Evolutionary conservation across 1,140 invertebrate genomes (phyloP), one percentile per base, ranked within the genome.

Genomic region (Leptopilina boulardi): DNA sequence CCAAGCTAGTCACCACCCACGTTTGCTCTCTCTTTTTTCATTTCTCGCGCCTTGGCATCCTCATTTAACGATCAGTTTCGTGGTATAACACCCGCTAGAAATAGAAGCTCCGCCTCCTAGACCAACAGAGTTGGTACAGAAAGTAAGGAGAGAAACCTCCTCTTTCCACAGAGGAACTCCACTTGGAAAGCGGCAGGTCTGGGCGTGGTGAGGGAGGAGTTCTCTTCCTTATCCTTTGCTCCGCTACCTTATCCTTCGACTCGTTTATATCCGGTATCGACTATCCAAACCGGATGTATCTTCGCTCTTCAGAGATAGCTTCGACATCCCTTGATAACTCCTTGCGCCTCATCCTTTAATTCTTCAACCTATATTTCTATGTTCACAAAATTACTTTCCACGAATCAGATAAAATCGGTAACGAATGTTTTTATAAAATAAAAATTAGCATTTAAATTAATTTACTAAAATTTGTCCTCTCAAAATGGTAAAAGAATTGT

Each of bases 31-130:
- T 38, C 13, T 72, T 34, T 73, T 66, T 34, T 47, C 10, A 11
- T 51, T 42, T 30, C 18, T 75, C 18, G 34, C 42, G 54, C 42
- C 73, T 71, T 47, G 71, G 41, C 71, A 26, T 18, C 73, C 13
- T 81, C 80, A 26, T 76, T 84, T 82, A 82, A 84, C 84, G 84
- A 83, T 77, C 80, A 76, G 75, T 72, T 70, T 70, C 76, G 76
- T 80, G 77, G 73, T 75, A 77, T 44, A 54, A 30, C 56, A 44
- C 74, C 70, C 73, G 77, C 86, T 89, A 90, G 89, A 89, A 89
- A 89, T 88, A 88, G 86, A 89, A 80, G 88, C 89, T 83, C 89
- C 88, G 88, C 89, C 89, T 89, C 85, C 88, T 88, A 88, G 88
- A 88, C 81, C 70, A 81, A 73, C 34, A 51, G 77, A 79, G 75